Evolutionary conservation across 2,797 vertebrate species (phyloP).

Genomic region (Mus caroli): DNA sequence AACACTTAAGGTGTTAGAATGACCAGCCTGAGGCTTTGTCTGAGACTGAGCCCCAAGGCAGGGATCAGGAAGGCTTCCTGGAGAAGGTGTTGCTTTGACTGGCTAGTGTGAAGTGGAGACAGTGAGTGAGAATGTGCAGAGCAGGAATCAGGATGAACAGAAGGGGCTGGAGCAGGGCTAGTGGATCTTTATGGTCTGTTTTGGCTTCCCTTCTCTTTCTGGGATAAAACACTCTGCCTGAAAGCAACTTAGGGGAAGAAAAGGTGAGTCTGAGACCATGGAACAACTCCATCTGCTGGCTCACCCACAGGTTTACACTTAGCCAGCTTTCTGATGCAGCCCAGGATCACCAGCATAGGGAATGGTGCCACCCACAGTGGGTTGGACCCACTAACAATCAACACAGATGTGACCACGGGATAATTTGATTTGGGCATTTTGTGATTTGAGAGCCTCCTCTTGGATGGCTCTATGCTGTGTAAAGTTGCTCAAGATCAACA

Average conservation of each 20-base stretch:
- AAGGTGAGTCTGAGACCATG: not conserved
- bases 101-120: not conserved
- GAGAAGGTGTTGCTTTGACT: not conserved
- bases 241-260: not conserved
- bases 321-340: not conserved
- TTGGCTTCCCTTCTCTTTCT: not conserved
- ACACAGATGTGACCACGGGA: not conserved
- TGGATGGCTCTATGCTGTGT: not conserved
- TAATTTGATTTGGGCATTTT: not conserved
- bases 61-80: conserved; percentile 29
- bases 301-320: not conserved
- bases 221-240: not conserved
- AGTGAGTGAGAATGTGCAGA: not conserved
- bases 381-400: not conserved
- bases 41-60: not conserved
- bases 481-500: not conserved
- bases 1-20: not conserved
- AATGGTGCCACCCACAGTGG: not conserved
- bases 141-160: not conserved
- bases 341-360: not conserved
- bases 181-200: too few relatives aligned
- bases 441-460: not conserved
- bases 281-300: too few relatives aligned
- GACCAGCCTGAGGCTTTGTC: not conserved
- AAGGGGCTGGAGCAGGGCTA: not conserved